Percentiles rank a stretch among this genome's conserved stretches.
phyloP scores from a whole-genome alignment of 1,140 invertebrate species.

The Brachionus plicatilis region DNA sequence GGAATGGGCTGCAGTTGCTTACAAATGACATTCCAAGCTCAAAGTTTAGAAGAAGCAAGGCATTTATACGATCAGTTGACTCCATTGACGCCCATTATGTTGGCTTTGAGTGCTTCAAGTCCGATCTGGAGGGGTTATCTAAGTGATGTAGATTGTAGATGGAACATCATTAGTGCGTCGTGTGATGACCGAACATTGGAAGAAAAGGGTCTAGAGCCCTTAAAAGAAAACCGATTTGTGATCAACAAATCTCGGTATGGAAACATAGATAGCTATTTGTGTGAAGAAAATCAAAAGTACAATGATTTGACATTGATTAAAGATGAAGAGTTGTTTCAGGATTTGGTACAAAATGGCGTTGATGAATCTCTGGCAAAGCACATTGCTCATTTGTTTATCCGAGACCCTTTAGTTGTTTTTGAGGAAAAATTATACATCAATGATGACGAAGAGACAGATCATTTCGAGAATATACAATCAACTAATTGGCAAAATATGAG shows the following conservation, averaged over 20 bases:
- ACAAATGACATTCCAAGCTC: conserved; percentile 81
- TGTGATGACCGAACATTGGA: conserved; percentile 91
- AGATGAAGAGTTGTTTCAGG: conserved; percentile 73
- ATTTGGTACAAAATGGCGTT: conserved; percentile 73
- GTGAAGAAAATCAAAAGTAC: conserved; percentile 75
- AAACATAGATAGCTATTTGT: conserved; percentile 93
- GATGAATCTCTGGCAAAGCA: conserved; percentile 85
- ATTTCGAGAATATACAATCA: conserved; percentile 83
- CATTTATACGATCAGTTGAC: conserved; percentile 94
- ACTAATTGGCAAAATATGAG: conserved; percentile 99
- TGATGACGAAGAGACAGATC: conserved; percentile 39
- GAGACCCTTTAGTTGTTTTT: conserved; percentile 89
- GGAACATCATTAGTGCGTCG: conserved; percentile 87
- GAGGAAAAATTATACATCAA: conserved; percentile 67
- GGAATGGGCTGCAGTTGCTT: conserved; percentile 98
- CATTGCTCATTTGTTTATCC: conserved; percentile 94
- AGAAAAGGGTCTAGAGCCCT: conserved; percentile 67
- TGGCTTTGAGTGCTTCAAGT: conserved; percentile 92
- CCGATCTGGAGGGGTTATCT: conserved; percentile 87
- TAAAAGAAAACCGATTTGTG: conserved; percentile 63
- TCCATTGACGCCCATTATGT: conserved; percentile 91
- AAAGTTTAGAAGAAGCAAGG: conserved; percentile 89
- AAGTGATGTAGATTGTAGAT: conserved; percentile 90
- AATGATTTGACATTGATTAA: conserved; percentile 85
- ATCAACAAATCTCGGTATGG: conserved; percentile 96